phyloP scores from a whole-genome alignment of 2,888 invertebrate genomes.

The Andrena hattorfiana region DNA sequence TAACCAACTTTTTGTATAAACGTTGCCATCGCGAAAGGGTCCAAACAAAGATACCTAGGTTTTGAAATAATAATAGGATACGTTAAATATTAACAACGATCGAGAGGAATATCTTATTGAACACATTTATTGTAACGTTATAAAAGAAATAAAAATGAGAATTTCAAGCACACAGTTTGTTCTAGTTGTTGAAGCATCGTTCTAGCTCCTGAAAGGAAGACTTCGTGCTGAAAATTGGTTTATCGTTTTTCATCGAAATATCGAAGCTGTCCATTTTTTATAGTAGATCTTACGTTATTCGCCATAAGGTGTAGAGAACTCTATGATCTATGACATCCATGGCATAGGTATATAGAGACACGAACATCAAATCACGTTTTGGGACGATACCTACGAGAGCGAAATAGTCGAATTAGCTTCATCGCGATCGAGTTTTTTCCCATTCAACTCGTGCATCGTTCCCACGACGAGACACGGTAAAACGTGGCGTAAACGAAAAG shows the following conservation, averaged over 20 bases:
- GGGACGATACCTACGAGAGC: slow-evolving; percentile 49
- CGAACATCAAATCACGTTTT: slow-evolving; percentile 22
- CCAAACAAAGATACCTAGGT: slow-evolving; percentile 24
- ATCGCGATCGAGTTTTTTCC: slow-evolving; percentile 19
- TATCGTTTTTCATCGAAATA: slow-evolving; percentile 25
- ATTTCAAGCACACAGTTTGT: slow-evolving; percentile 46
- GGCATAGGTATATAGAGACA: background rate
- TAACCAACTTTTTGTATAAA: slow-evolving; percentile 15
- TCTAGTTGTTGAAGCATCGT: slow-evolving; percentile 53
- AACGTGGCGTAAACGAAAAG: slow-evolving; percentile 19
- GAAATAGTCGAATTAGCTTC: background rate
- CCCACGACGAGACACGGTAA: slow-evolving; percentile 1
- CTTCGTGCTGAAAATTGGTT: slow-evolving; percentile 25
- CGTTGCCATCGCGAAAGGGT: slow-evolving; percentile 47
- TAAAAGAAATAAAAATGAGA: background rate
- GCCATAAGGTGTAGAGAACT: slow-evolving; percentile 30
- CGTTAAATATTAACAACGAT: slow-evolving; percentile 39
- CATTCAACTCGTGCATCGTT: slow-evolving; percentile 36
- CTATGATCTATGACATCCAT: background rate
- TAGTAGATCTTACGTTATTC: slow-evolving; percentile 59
- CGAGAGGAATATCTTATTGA: background rate
- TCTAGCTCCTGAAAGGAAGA: slow-evolving; percentile 37
- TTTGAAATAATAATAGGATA: slow-evolving; percentile 6
- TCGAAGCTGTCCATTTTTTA: slow-evolving; percentile 60
- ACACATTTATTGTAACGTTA: slow-evolving; percentile 6